These are phyloP conservation scores for Felis chaus DNA, from an alignment of 2,113 vertebrate genomes.

Conservation along the genomic window DNA sequence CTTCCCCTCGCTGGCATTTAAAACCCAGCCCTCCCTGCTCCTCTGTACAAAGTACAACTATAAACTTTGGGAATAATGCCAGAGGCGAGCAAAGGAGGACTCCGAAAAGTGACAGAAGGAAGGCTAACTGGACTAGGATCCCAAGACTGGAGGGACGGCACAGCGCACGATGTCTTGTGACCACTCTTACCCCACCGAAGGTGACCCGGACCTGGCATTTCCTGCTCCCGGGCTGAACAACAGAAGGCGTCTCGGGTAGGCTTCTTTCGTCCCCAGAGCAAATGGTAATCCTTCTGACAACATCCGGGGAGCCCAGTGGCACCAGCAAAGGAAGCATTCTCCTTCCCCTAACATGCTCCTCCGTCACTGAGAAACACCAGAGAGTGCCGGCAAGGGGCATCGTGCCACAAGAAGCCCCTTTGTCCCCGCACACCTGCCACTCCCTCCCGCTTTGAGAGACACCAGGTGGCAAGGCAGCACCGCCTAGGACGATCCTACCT, in stretches of 20 bases:
- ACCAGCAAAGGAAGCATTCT: neutral
- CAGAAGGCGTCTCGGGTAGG: neutral
- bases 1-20: neutral
- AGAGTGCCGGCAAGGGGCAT: neutral
- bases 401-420: neutral
- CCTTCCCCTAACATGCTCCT: neutral
- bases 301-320: neutral
- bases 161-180: neutral
- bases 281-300: neutral
- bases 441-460: neutral
- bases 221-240: neutral
- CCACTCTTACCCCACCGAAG: neutral
- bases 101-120: neutral
- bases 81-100: neutral
- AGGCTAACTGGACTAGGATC: neutral
- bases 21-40: neutral
- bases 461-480: neutral
- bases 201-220: neutral
- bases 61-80: neutral
- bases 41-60: neutral
- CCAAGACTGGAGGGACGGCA: neutral
- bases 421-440: neutral
- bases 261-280: neutral
- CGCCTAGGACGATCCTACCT: neutral
- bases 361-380: neutral